Evolutionary conservation across 2,888 invertebrate genomes (phyloP), one percentile per base, ranked within the genome.

Genomic region (Lacanobia oleracea): DNA sequence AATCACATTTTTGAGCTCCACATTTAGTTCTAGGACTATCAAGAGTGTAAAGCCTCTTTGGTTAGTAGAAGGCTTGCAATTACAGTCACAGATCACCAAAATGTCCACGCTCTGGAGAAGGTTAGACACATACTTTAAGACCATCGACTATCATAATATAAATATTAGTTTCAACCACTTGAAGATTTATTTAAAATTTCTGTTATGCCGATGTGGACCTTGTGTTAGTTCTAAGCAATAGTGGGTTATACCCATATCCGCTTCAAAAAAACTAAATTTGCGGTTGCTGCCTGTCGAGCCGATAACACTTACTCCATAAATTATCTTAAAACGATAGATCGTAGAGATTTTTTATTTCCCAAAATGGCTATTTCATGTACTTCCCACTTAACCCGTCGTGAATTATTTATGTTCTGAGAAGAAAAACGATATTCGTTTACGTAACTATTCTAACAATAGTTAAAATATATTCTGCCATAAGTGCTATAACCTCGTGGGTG

Each of bases 401-500:
- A 64, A 76, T 81, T 48, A 64, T 75, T 61, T 43, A 75, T 64
- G 51, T 18, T 63, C 33, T 63, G n/a, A 37, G 40, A 14, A 63
- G 45, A 64, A 45, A 43, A 59, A 51, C 43, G 8, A 54, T 40
- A 27, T 48, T 21, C 21, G 12, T 21, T 77, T 61, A 79, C 37
- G 43, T 75, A 27, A 68, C 40, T n/a, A 6, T 23, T 63, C 16
- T 37, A 27, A 45, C 18, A 27, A 23, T 21, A 37, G 23, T 65
- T 27, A 37, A 61, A 67, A 40, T 18, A 23, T 62, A 37, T 45
- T 51, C 56, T 37, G 10, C 43, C 45, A 5, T 53, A 61, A 37
- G 21, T n/a, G 59, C 6, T 43, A 18, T 18, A 62, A 23, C 50
- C 53, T 56, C 68, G 79, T 82, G 68, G 65, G 83, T 81, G 74